A percentile compares a stretch with the other conserved stretches of the same genome.
phyloP scores from a whole-genome alignment of 2,888 invertebrate genomes.

The Caenorhabditis sinica region DNA sequence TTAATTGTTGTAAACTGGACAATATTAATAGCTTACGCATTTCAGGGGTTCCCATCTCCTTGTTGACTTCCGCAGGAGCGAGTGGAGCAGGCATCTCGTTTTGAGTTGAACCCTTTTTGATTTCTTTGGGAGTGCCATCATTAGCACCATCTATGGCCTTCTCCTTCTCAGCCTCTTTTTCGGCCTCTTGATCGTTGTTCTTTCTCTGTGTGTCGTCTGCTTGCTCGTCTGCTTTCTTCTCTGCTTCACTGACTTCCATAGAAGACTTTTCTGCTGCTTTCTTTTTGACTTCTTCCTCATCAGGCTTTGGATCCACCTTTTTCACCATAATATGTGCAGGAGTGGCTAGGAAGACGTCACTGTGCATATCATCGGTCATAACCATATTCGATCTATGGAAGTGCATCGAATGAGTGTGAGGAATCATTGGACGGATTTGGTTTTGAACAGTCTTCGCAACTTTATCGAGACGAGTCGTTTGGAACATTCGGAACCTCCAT shows the following conservation, averaged over 20 bases:
- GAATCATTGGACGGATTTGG: neutral
- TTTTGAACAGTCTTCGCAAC: conserved; percentile 6
- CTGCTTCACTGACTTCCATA: conserved; percentile 27
- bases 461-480: conserved; percentile 57
- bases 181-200: neutral
- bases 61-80: conserved; percentile 16
- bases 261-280: conserved; percentile 25
- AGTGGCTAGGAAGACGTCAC: conserved; percentile 41
- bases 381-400: conserved; percentile 26
- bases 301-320: conserved; percentile 9
- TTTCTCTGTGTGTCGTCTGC: conserved; percentile 16
- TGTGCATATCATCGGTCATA: conserved; percentile 24
- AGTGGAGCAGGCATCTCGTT: conserved; percentile 1
- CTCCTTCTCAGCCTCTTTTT: conserved; percentile 27
- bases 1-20: neutral
- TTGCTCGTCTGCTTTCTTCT: conserved; percentile 34
- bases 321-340: conserved; percentile 60
- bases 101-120: conserved; percentile 15
- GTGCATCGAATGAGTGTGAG: conserved; percentile 36
- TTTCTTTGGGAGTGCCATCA: neutral
- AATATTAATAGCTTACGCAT: conserved; percentile 23
- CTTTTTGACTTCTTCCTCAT: conserved; percentile 20
- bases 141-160: neutral
- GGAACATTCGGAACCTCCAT: conserved; percentile 63
- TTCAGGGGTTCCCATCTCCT: conserved; percentile 30